phyloP scores from a whole-genome alignment of 2,113 vertebrate species.

The Stegastes partitus region DNA sequence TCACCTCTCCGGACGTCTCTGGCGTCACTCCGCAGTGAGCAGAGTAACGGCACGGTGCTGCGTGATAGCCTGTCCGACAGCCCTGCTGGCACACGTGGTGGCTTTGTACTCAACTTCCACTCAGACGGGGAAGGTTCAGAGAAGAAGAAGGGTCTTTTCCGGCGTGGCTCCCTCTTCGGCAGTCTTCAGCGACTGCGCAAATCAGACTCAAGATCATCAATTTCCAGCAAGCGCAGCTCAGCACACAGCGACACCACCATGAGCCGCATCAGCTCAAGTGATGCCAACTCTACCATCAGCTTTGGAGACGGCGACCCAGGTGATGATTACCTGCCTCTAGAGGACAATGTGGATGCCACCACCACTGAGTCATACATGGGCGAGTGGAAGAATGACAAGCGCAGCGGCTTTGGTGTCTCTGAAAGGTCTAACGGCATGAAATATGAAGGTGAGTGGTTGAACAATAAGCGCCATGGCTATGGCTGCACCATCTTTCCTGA shows the following conservation, averaged over 20 bases:
- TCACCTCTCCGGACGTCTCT: conserved; percentile 95
- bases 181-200: conserved; percentile 93
- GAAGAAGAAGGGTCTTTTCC: conserved; percentile 94
- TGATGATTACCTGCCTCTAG: conserved; percentile 89
- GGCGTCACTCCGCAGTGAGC: conserved; percentile 94
- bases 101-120: conserved; percentile 96
- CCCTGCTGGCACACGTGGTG: conserved; percentile 92
- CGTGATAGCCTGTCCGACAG: conserved; percentile 89
- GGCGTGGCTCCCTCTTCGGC: conserved; percentile 93
- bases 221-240: conserved; percentile 97
- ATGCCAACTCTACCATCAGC: conserved; percentile 95
- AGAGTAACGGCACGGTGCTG: conserved; percentile 93
- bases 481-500: conserved; percentile 95
- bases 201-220: conserved; percentile 95
- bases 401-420: conserved; percentile 93
- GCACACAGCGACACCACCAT: conserved; percentile 93
- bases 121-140: conserved; percentile 87
- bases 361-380: conserved; percentile 96
- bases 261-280: conserved; percentile 96
- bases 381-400: conserved; percentile 97
- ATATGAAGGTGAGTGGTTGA: conserved; percentile 95
- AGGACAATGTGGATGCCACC: conserved; percentile 96
- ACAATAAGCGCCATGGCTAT: conserved; percentile 95
- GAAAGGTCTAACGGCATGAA: conserved; percentile 97
- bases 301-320: conserved; percentile 90